Evolutionary conservation across 2,797 vertebrate genomes (phyloP).

Genomic region (Tokudaia tokunoshimensis): DNA sequence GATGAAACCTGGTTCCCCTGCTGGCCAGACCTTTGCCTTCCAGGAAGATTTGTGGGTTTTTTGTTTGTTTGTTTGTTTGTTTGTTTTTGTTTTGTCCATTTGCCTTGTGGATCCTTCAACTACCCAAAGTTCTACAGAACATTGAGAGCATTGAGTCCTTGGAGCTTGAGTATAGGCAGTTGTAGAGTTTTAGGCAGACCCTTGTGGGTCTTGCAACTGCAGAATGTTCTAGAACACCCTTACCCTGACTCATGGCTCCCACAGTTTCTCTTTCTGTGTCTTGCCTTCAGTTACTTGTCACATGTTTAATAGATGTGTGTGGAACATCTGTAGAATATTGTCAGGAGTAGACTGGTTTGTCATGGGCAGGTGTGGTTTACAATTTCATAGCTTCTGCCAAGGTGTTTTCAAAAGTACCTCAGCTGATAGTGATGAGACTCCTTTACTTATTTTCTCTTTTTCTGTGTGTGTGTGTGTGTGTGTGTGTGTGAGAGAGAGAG

Average conservation of each 20-base stretch:
- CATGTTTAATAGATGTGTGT: rapidly evolving
- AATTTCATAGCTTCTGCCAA: too few relatives aligned
- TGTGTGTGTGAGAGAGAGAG: too few relatives aligned
- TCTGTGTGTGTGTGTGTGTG: not conserved
- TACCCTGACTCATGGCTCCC: rapidly evolving
- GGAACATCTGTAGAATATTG: not conserved
- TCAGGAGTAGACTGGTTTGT: not conserved
- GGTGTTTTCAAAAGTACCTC: not conserved
- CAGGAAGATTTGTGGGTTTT: not conserved
- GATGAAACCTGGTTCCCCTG: too few relatives aligned
- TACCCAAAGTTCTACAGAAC: not conserved
- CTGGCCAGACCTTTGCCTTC: not conserved
- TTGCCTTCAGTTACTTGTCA: rapidly evolving
- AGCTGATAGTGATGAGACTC: rapidly evolving
- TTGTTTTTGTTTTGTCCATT: not conserved
- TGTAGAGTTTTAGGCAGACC: not conserved
- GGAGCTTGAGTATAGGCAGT: not conserved
- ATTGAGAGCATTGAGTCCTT: not conserved
- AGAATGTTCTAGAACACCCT: not conserved
- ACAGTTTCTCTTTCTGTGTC: not conserved
- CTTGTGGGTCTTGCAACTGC: not conserved
- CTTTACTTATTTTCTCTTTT: not conserved
- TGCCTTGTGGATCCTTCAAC: not conserved
- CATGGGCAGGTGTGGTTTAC: rapidly evolving
- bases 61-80: too few relatives aligned